Evolutionary conservation across 2,797 vertebrate species (phyloP).

Genomic region (Sparus aurata): DNA sequence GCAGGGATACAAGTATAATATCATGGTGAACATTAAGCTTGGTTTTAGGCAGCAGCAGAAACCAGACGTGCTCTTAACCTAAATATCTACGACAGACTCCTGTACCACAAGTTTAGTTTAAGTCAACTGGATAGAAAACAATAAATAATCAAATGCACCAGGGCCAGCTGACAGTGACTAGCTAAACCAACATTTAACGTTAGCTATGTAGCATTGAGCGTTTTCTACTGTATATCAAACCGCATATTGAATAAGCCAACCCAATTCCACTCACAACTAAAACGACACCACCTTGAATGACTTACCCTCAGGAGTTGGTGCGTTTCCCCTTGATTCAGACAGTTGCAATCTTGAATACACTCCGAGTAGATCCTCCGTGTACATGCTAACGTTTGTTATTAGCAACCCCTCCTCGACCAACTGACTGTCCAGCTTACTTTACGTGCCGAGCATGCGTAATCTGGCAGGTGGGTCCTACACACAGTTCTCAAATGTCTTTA

Average conservation of each 20-base stretch:
- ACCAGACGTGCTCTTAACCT: background rate
- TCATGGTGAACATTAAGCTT: background rate
- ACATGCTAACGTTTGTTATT: slow-evolving; percentile 71
- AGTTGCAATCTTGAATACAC: slow-evolving; percentile 23
- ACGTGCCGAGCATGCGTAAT: background rate
- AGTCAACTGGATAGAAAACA: background rate
- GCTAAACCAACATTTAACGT: slow-evolving; percentile 16
- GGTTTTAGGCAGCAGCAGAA: background rate
- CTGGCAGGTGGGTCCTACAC: too few species aligned
- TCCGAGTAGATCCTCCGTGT: slow-evolving; percentile 1
- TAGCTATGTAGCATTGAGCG: background rate
- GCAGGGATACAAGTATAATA: background rate
- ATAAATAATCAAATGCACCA: background rate
- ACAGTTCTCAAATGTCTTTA: background rate
- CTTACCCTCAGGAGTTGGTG: slow-evolving; percentile 13
- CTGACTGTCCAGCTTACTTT: background rate
- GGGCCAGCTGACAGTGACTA: slow-evolving; percentile 6
- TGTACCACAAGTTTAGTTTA: background rate
- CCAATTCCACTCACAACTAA: background rate
- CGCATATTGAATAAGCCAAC: background rate
- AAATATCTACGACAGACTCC: background rate
- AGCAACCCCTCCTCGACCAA: slow-evolving; percentile 16
- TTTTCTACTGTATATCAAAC: background rate
- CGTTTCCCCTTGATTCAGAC: slow-evolving; percentile 16
- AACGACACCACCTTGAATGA: background rate